A percentile compares a stretch with the other conserved stretches of the same genome.
phyloP scores from a whole-genome alignment of 2,113 vertebrate species.

The Corynorhinus townsendii region DNA sequence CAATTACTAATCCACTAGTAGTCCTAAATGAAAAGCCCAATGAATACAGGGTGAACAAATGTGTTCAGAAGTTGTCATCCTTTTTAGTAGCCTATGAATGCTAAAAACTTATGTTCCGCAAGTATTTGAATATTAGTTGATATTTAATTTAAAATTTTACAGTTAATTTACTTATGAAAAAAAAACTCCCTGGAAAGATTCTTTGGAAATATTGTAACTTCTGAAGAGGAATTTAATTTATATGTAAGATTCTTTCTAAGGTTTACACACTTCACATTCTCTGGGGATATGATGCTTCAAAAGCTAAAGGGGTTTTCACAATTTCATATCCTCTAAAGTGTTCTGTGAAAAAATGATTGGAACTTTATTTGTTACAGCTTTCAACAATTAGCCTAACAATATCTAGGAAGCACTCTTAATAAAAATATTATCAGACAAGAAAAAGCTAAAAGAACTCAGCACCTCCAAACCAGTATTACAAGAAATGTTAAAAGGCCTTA shows the following conservation, averaged over 20 bases:
- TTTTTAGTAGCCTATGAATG: background rate
- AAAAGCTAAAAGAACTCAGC: background rate
- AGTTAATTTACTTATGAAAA: background rate
- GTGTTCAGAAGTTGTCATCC: background rate
- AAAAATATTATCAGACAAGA: background rate
- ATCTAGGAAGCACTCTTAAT: background rate
- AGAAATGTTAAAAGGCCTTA: background rate
- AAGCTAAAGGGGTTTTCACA: background rate
- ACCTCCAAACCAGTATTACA: too few species aligned
- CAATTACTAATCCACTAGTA: background rate
- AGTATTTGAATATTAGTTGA: background rate
- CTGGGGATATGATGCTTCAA: background rate
- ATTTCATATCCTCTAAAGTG: background rate
- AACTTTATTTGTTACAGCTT: background rate
- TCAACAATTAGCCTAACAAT: background rate
- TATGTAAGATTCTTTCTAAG: background rate
- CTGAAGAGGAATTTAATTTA: background rate
- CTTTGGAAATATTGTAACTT: background rate
- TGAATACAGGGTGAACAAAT: background rate
- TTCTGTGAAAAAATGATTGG: background rate
- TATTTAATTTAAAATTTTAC: background rate
- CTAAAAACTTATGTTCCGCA: background rate
- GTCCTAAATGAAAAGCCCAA: background rate
- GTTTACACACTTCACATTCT: background rate
- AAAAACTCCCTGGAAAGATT: background rate